phyloP scores from a whole-genome alignment of 2,797 vertebrate genomes.

The Syndactyla subalaris region DNA sequence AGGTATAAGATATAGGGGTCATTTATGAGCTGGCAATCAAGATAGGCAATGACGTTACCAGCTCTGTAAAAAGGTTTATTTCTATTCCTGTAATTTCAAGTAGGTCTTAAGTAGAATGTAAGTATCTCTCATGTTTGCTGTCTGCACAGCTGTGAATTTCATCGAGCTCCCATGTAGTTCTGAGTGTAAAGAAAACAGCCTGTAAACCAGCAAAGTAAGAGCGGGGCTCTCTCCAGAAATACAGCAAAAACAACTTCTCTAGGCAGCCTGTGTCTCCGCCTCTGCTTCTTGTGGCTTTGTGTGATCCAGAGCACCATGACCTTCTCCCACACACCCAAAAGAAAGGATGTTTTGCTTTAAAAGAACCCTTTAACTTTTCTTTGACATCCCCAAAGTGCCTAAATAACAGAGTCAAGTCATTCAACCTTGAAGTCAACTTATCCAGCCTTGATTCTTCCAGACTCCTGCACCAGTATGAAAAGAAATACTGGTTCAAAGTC shows the following conservation, averaged over 20 bases:
- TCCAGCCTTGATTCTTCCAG: not conserved
- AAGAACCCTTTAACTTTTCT: not conserved
- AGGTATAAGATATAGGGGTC: not conserved
- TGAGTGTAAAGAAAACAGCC: not conserved
- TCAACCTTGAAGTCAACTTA: not conserved
- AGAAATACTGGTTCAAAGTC: slow-evolving; percentile 10
- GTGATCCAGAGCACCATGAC: not conserved
- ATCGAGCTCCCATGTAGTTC: not conserved
- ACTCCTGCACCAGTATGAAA: not conserved
- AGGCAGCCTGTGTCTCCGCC: not conserved
- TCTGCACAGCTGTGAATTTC: not conserved
- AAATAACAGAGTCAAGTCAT: not conserved
- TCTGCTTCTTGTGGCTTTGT: not conserved
- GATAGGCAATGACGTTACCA: not conserved
- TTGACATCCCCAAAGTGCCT: not conserved
- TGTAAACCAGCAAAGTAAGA: not conserved
- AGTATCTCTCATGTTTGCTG: not conserved
- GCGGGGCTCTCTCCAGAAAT: not conserved
- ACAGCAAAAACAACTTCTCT: not conserved
- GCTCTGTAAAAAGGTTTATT: not conserved
- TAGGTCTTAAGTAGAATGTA: not conserved
- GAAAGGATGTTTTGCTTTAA: not conserved
- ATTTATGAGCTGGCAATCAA: not conserved
- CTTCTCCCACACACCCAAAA: not conserved
- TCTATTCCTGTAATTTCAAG: not conserved